Percentiles rank a stretch among this genome's conserved stretches.
Conservation (phyloP, 2,797 vertebrate genomes). For the Kryptolebias ocellatus region DNA sequence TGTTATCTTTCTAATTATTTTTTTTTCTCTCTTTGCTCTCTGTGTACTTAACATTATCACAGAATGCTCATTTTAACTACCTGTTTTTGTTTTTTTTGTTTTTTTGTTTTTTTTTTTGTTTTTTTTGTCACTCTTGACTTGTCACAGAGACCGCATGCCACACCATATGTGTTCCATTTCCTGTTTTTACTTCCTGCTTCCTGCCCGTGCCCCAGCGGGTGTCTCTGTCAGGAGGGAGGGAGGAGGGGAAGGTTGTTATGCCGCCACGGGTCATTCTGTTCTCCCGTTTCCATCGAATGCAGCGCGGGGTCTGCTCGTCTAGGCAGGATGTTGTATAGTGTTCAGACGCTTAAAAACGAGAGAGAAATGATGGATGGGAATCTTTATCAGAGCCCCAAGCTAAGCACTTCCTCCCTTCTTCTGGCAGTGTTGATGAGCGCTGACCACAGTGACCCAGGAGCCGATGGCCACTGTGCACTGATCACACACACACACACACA, state of each 20-base stretch:
- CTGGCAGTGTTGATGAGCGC: slow-evolving; percentile 77
- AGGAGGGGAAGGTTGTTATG: slow-evolving; percentile 18
- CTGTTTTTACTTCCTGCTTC: slow-evolving; percentile 84
- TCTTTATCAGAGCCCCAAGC: slow-evolving; percentile 79
- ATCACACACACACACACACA: slow-evolving; percentile 46
- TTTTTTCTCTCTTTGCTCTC: slow-evolving; percentile 29
- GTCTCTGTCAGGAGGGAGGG: slow-evolving; percentile 30
- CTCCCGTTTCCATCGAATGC: slow-evolving; percentile 62
- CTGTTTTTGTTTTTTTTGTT: slow-evolving; percentile 71
- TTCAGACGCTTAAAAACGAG: slow-evolving; percentile 69
- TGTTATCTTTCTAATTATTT: slow-evolving; percentile 72
- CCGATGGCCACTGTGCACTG: slow-evolving; percentile 61
- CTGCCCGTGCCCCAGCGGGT: slow-evolving; percentile 56
- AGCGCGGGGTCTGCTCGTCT: slow-evolving; percentile 45
- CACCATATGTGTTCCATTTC: slow-evolving; percentile 81
- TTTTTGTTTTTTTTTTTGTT: slow-evolving; percentile 62
- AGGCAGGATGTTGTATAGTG: slow-evolving; percentile 75
- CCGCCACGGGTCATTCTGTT: slow-evolving; percentile 59
- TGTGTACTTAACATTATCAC: slow-evolving; percentile 61
- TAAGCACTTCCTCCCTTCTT: slow-evolving; percentile 83
- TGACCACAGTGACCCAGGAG: slow-evolving; percentile 78
- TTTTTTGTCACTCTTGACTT: slow-evolving; percentile 71
- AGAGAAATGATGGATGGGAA: slow-evolving; percentile 79
- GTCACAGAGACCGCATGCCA: slow-evolving; percentile 60
- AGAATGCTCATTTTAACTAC: slow-evolving; percentile 76